Base-by-base conservation (phyloP, 2,113 vertebrate species). In the Mesoclemmys tuberculata region DNA sequence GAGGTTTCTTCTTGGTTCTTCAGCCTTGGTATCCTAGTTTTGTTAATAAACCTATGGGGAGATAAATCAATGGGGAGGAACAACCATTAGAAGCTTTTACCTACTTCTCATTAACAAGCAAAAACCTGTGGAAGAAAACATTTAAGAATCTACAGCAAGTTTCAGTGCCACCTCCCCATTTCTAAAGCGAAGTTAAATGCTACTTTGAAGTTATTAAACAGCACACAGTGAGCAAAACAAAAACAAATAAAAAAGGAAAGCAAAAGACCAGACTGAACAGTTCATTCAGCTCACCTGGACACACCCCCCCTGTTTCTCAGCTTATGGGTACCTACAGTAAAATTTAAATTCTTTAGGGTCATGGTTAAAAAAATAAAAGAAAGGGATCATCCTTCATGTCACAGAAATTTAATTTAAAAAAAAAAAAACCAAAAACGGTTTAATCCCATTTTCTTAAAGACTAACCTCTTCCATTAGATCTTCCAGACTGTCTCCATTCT, bases 31-130 rank as follows among this genome's bases (percentile, higher is more conserved):
- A 98, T 99, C 99, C 99, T 99, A 99, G 99, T 99, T 99, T 99
- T 99, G 99, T 99, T 99, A 99, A 99, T 99, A 99, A 99, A 99
- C 99, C 99, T 99, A 99, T 99, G 99, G 99, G 99, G 99, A 99
- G 99, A 99, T 99, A 99, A 99, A 99, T 99, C 99, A 99, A 99
- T 1, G 99, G 99, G 99, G 99, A 99, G 99, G 99, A 99, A 99
- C 96, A 99, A 98, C 98, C 98, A 99, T 99, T 99, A 99, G 99
- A 99, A 99, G 98, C 98, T 98, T 98, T 99, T 98, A 98, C 97
- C 98, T 98, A 98, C 96, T 98, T 97, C 16, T 64, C 90, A 96
- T 96, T 97, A 98, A 98, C 93, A 98, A 98, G 98, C 95, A 98
- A 98, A 96, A 98, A 97, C 98, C 98, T 99, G 98, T 98, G 99